Evolutionary conservation across 2,888 invertebrate species (phyloP).

Genomic region (Metalampra italica): DNA sequence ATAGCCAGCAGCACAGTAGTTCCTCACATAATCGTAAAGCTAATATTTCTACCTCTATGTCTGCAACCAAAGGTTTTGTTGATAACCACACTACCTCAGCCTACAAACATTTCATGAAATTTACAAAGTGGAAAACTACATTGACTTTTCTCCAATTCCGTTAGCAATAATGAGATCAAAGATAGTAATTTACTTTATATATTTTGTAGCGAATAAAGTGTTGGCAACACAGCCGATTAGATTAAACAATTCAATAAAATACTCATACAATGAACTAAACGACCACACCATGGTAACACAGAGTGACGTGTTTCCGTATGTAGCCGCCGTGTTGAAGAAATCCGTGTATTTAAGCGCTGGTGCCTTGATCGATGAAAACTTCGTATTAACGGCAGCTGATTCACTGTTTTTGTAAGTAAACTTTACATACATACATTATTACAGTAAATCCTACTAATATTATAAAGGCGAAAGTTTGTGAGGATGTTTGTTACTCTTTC

Average conservation of each 20-base stretch:
- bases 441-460: too few relatives aligned
- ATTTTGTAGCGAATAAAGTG: slow-evolving; percentile 1
- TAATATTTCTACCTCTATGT: background rate
- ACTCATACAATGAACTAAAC: slow-evolving; percentile 21
- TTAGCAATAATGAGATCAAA: background rate
- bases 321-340: slow-evolving; percentile 50
- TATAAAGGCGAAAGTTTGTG: too few relatives aligned
- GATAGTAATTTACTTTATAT: background rate
- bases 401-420: slow-evolving; percentile 48
- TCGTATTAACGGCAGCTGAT: slow-evolving; percentile 61
- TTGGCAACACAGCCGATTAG: background rate
- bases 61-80: background rate
- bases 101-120: background rate
- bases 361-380: slow-evolving; percentile 49
- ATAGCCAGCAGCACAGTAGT: too few relatives aligned
- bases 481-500: too few relatives aligned
- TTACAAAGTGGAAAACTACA: background rate
- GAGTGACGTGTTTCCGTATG: slow-evolving; percentile 47
- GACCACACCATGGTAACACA: slow-evolving; percentile 42
- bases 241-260: background rate
- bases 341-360: slow-evolving; percentile 50
- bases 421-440: background rate
- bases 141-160: background rate
- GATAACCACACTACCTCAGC: background rate
- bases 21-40: too few relatives aligned